Percentiles rank a stretch among this genome's conserved stretches.
These are phyloP conservation scores for Melanotaenia trifasciata DNA, from an alignment of 2,797 vertebrate species.

Conservation along the genomic window DNA sequence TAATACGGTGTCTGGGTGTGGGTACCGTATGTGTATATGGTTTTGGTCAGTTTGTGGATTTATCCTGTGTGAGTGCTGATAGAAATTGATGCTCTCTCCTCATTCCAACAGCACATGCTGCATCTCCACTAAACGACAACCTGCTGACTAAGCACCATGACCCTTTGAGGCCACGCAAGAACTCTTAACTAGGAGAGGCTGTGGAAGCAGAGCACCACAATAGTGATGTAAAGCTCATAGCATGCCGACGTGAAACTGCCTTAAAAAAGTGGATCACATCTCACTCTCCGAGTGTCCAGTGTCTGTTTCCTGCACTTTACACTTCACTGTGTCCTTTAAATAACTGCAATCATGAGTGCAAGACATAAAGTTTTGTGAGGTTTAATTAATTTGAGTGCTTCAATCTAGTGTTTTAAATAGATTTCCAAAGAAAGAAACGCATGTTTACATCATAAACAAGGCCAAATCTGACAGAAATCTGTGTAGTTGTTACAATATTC, in stretches of 20 bases:
- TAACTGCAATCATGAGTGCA: not conserved
- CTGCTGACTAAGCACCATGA: constrained; percentile 69
- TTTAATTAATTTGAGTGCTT: no score
- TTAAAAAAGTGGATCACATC: constrained; percentile 1
- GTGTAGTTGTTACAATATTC: not conserved
- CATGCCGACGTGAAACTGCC: constrained; percentile 3
- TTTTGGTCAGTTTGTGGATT: constrained; percentile 70
- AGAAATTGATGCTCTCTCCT: constrained; percentile 70
- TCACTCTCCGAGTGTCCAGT: not conserved
- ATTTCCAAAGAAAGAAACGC: no score
- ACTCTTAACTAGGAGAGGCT: constrained; percentile 50
- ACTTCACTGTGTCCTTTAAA: no score
- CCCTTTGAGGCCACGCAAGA: constrained; percentile 47
- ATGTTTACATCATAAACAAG: not conserved
- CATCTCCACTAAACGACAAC: constrained; percentile 68
- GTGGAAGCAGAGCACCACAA: constrained; percentile 17
- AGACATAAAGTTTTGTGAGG: constrained; percentile 1
- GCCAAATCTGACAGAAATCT: not conserved
- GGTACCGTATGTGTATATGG: constrained; percentile 12
- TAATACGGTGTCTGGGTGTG: constrained; percentile 28
- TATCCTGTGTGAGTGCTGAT: constrained; percentile 70
- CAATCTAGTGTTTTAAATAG: no score
- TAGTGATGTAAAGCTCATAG: constrained; percentile 19
- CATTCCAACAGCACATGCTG: constrained; percentile 57
- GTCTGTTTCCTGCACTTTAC: no score